These are phyloP conservation scores for Strix occidentalis DNA, from an alignment of 2,797 vertebrate genomes.

Conservation along the genomic window DNA sequence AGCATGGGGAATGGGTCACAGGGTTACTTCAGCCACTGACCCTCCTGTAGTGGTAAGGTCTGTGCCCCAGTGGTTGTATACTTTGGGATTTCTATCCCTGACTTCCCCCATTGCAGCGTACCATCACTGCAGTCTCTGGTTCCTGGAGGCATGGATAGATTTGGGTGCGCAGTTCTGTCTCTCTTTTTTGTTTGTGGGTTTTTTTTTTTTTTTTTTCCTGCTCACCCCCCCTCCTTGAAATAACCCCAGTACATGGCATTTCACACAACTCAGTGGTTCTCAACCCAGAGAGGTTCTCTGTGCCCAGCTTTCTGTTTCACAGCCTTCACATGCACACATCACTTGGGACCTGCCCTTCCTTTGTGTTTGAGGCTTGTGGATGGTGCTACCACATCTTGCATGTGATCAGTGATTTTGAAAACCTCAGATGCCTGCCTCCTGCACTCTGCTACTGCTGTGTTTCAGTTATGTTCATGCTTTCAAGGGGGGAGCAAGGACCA, in stretches of 20 bases:
- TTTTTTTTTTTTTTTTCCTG: too few species aligned
- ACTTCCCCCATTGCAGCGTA: fast-evolving
- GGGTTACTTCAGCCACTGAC: not conserved
- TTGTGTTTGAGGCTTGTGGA: not conserved
- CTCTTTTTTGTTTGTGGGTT: fast-evolving
- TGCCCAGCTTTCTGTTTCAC: not conserved
- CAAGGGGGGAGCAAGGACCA: not conserved
- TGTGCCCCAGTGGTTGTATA: not conserved
- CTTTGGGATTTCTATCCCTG: not conserved
- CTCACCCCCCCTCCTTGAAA: not conserved
- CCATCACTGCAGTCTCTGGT: not conserved
- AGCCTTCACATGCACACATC: not conserved
- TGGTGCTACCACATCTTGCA: not conserved
- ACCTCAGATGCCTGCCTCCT: not conserved
- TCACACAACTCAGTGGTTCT: not conserved
- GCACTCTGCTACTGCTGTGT: not conserved
- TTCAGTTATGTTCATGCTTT: not conserved
- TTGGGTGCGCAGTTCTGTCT: not conserved
- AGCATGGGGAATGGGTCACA: not conserved
- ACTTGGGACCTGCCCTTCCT: not conserved
- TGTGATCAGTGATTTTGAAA: not conserved
- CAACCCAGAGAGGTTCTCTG: not conserved
- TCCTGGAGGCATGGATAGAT: not conserved
- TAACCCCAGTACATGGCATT: not conserved
- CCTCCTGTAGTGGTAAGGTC: not conserved